A percentile compares a stretch with the other conserved stretches of the same genome.
phyloP scores from a whole-genome alignment of 2,113 vertebrate genomes.

The Larimichthys crocea region DNA sequence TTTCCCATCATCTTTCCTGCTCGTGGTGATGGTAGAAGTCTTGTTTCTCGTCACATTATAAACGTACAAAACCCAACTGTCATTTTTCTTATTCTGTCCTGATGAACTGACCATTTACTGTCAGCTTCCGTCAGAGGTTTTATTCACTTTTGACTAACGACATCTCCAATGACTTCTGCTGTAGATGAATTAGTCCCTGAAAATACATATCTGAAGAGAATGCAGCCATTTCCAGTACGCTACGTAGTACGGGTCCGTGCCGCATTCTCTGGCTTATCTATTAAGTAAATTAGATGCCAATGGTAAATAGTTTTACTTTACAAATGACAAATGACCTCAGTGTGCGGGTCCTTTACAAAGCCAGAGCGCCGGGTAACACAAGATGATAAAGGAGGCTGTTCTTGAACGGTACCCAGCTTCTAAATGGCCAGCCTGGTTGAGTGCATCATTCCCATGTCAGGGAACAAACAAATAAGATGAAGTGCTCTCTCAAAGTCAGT shows the following conservation, averaged over 20 bases:
- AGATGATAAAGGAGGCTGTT: conserved; percentile 70
- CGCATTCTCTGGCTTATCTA: conserved; percentile 62
- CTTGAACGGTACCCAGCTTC: conserved; percentile 73
- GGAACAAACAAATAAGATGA: conserved; percentile 85
- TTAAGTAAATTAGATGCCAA: conserved; percentile 77
- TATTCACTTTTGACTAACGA: conserved; percentile 16
- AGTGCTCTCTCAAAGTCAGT: conserved; percentile 85
- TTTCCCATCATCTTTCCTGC: no score
- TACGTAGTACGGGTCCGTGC: conserved; percentile 33
- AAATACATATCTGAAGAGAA: conserved; percentile 27
- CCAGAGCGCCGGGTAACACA: conserved; percentile 47
- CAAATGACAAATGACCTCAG: conserved; percentile 69
- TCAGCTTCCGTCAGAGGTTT: conserved; percentile 8
- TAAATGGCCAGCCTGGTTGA: conserved; percentile 77
- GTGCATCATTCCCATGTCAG: conserved; percentile 80
- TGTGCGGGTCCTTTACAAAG: conserved; percentile 46
- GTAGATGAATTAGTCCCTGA: conserved; percentile 30
- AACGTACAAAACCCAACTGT: no score
- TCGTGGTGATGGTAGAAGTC: no score
- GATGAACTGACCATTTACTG: conserved; percentile 20
- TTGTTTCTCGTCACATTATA: no score
- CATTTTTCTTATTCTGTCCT: neutral
- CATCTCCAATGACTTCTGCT: neutral
- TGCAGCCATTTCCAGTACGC: conserved; percentile 29
- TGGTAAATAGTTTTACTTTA: conserved; percentile 73